phyloP scores from a whole-genome alignment of 2,113 vertebrate species.

The Australoheros scitulus region DNA sequence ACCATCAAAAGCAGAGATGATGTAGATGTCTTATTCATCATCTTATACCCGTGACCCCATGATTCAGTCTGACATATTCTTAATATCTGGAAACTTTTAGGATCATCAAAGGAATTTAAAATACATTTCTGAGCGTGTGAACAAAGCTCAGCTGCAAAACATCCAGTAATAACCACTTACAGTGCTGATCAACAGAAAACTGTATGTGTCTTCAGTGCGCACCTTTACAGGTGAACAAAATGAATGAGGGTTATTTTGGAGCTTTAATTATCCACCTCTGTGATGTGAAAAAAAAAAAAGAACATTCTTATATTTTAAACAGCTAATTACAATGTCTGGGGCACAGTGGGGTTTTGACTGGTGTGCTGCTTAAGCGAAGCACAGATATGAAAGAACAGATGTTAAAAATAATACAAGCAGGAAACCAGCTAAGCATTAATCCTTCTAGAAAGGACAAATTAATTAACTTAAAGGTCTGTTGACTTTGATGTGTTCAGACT shows the following conservation, averaged over 20 bases:
- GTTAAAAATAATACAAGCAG: constrained; percentile 45
- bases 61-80: constrained; percentile 12
- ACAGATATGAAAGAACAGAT: constrained; percentile 17
- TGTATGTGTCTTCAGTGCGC: background rate
- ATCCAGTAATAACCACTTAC: background rate
- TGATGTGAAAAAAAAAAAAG: no score
- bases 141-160: background rate
- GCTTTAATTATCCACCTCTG: background rate
- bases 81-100: constrained; percentile 6
- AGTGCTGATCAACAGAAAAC: background rate
- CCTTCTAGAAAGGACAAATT: constrained; percentile 75
- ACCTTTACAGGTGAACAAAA: background rate
- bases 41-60: background rate
- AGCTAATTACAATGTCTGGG: constrained; percentile 1
- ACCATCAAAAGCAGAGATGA: background rate
- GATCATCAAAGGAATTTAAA: constrained; percentile 12
- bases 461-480: constrained; percentile 79
- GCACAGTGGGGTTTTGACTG: background rate
- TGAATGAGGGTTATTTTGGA: background rate
- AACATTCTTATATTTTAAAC: background rate
- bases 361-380: background rate
- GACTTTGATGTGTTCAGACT: constrained; percentile 71
- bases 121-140: background rate
- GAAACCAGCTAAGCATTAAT: constrained; percentile 68
- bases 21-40: constrained; percentile 8